Conservation (phyloP, 2,797 vertebrate species). For the Brachyalestes nurse region DNA sequence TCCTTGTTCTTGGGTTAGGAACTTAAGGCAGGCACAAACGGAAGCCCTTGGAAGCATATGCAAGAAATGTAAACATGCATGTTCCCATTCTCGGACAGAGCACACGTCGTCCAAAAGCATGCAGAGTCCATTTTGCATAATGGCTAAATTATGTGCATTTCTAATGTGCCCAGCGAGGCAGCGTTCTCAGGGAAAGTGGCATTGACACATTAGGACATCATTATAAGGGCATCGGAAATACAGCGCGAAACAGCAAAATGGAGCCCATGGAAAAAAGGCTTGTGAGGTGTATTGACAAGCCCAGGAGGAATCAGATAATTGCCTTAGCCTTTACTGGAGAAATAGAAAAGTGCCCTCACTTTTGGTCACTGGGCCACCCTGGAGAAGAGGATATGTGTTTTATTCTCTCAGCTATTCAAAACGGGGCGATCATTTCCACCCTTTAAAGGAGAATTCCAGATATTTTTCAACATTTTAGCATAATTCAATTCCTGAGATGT, state of each 20-base stretch:
- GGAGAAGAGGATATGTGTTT: constrained; percentile 17
- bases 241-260: constrained; percentile 12
- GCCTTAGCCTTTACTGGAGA: constrained; percentile 26
- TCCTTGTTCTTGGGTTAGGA: constrained; percentile 41
- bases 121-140: constrained; percentile 39
- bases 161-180: constrained; percentile 31
- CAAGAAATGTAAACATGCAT: constrained; percentile 46
- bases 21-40: constrained; percentile 43
- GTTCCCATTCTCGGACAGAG: constrained; percentile 36
- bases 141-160: constrained; percentile 43
- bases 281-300: constrained; percentile 22
- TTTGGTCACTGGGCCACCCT: constrained; percentile 33
- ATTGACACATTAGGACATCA: constrained; percentile 31
- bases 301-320: constrained; percentile 39
- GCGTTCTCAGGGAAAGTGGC: constrained; percentile 10
- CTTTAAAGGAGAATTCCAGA: no score
- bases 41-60: constrained; percentile 46
- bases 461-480: no score
- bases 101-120: constrained; percentile 6
- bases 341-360: constrained; percentile 1
- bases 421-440: not conserved
- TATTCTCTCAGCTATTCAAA: constrained; percentile 5
- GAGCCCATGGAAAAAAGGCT: constrained; percentile 6
- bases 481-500: not conserved
- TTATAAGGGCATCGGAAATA: constrained; percentile 38